Percentiles rank a stretch among this genome's conserved stretches.
Evolutionary conservation across 2,888 invertebrate species (phyloP).

Genomic region (Petrolisthes manimaculis): DNA sequence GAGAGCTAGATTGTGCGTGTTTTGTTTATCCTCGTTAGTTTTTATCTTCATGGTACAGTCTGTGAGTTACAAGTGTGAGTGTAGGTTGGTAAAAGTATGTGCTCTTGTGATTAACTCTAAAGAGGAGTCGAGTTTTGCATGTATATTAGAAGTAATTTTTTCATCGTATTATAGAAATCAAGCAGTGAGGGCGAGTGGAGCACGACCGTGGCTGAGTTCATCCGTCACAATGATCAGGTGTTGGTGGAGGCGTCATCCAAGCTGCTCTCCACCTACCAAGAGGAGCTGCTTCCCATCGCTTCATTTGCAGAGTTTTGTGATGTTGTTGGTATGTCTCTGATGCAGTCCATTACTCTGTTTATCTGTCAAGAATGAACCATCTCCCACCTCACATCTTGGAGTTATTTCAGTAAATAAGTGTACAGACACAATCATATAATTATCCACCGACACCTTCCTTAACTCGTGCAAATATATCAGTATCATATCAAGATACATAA

Average conservation of each 20-base stretch:
- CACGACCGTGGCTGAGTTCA: constrained; percentile 88
- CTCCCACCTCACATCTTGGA: not conserved
- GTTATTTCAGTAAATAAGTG: not conserved
- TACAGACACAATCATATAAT: not conserved
- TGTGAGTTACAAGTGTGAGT: too few species aligned
- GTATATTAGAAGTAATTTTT: too few species aligned
- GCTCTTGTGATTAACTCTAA: too few species aligned
- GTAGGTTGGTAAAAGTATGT: too few species aligned
- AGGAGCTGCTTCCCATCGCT: constrained; percentile 89
- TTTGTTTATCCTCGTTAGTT: too few species aligned
- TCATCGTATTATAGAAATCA: constrained; percentile 22
- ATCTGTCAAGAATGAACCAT: constrained; percentile 10
- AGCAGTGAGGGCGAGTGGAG: constrained; percentile 83
- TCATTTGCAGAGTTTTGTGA: constrained; percentile 94
- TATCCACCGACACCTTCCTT: too few species aligned
- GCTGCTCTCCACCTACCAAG: constrained; percentile 84
- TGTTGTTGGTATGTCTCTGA: constrained; percentile 79
- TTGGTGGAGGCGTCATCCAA: constrained; percentile 89
- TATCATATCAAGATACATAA: too few species aligned
- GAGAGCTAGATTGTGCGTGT: not conserved
- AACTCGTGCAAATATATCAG: too few species aligned
- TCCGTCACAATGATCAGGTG: constrained; percentile 92
- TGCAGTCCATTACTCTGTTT: not conserved
- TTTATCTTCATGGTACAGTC: too few species aligned
- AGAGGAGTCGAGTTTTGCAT: too few species aligned